phyloP scores from a whole-genome alignment of 2,888 invertebrate species.

The Acronicta leporina region DNA sequence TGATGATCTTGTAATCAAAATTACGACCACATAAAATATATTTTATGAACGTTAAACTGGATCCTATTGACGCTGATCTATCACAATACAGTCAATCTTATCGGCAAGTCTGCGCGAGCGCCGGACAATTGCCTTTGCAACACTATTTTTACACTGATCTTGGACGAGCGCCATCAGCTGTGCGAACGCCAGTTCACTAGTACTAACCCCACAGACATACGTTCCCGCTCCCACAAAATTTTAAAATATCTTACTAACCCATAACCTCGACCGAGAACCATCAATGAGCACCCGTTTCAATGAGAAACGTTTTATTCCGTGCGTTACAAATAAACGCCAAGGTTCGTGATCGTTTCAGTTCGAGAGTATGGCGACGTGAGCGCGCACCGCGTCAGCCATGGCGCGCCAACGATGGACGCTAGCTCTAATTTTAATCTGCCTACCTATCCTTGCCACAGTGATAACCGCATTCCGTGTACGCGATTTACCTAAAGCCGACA shows the following conservation, averaged over 20 bases:
- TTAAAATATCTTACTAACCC: constrained; percentile 67
- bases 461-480: constrained; percentile 88
- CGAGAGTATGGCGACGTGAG: constrained; percentile 85
- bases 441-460: constrained; percentile 85
- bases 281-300: constrained; percentile 78
- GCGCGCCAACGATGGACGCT: constrained; percentile 83
- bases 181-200: constrained; percentile 89
- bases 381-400: constrained; percentile 80
- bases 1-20: no score
- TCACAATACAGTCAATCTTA: constrained; percentile 76
- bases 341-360: constrained; percentile 76
- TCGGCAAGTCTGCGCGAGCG: constrained; percentile 72
- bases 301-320: constrained; percentile 63
- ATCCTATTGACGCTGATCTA: constrained; percentile 55
- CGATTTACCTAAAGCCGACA: constrained; percentile 79
- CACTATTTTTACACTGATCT: constrained; percentile 85
- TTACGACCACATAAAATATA: no score
- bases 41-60: constrained; percentile 36
- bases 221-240: constrained; percentile 77
- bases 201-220: constrained; percentile 88
- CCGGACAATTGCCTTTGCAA: constrained; percentile 84
- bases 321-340: constrained; percentile 76
- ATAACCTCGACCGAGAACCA: constrained; percentile 71
- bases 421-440: constrained; percentile 84
- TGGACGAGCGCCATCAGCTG: constrained; percentile 85